phyloP scores from a whole-genome alignment of 2,797 vertebrate species.

The Margarornis squamiger region DNA sequence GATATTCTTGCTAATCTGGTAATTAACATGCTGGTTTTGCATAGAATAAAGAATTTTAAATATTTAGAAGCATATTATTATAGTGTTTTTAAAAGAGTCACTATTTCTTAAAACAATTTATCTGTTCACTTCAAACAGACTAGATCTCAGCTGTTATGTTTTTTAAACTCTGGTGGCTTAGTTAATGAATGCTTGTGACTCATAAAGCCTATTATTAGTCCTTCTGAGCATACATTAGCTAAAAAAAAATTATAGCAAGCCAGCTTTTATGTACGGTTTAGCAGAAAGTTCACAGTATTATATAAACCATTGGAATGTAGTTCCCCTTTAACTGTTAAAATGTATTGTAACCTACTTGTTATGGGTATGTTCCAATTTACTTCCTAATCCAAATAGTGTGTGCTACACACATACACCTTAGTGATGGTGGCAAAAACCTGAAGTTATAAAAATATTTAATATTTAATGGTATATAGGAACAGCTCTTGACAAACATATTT shows the following conservation, averaged over 20 bases:
- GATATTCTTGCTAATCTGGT: slow-evolving; percentile 15
- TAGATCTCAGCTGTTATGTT: not conserved
- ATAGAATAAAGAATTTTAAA: slow-evolving; percentile 20
- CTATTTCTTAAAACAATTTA: slow-evolving; percentile 5
- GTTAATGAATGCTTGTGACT: slow-evolving; percentile 61
- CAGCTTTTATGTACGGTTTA: slow-evolving; percentile 28
- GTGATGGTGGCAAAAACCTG: not conserved
- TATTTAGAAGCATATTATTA: slow-evolving; percentile 4
- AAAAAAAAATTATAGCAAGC: slow-evolving; percentile 13
- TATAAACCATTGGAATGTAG: not conserved
- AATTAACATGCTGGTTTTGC: slow-evolving; percentile 10
- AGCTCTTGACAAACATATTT: not conserved
- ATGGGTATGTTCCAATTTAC: not conserved
- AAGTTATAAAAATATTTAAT: not conserved
- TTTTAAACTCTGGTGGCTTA: slow-evolving; percentile 31
- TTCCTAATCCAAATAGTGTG: not conserved
- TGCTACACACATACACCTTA: not conserved
- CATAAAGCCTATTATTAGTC: slow-evolving; percentile 59
- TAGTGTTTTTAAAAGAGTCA: not conserved
- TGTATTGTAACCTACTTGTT: not conserved
- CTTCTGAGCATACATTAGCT: slow-evolving; percentile 14
- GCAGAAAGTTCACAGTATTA: slow-evolving; percentile 22
- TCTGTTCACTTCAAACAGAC: slow-evolving; percentile 26
- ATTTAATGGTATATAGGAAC: not conserved
- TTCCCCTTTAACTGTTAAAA: not conserved